A percentile compares a stretch with the other conserved stretches of the same genome.
Evolutionary conservation across 2,797 vertebrate genomes (phyloP).

Genomic region (Pelodytes ibericus): DNA sequence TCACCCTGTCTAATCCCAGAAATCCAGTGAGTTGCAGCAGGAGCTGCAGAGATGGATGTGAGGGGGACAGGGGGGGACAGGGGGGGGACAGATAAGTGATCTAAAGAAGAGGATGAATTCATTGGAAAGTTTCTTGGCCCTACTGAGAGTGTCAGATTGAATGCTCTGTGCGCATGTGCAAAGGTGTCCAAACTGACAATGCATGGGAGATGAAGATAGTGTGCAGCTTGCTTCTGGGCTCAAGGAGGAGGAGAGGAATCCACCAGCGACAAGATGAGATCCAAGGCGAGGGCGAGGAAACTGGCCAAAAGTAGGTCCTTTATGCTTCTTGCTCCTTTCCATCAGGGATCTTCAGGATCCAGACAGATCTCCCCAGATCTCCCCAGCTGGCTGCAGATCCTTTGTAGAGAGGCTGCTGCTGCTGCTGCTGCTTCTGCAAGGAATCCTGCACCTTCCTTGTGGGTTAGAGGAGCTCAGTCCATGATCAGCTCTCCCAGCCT

Average conservation of each 20-base stretch:
- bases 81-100: slow-evolving; percentile 90
- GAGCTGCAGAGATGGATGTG: slow-evolving; percentile 70
- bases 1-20: too few species aligned
- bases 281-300: slow-evolving; percentile 98
- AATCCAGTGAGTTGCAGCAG: too few species aligned
- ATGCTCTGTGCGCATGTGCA: slow-evolving; percentile 99
- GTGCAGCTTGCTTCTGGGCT: slow-evolving; percentile 96
- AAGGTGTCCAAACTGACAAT: slow-evolving; percentile 99
- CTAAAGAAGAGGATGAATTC: slow-evolving; percentile 96
- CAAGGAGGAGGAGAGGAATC: slow-evolving; percentile 94
- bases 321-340: slow-evolving; percentile 71
- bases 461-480: slow-evolving; percentile 53
- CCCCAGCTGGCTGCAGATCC: slow-evolving; percentile 70
- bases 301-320: slow-evolving; percentile 96
- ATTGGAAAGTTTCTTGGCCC: slow-evolving; percentile 99
- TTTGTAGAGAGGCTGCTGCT: slow-evolving; percentile 75
- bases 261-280: slow-evolving; percentile 96
- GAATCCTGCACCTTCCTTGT: slow-evolving; percentile 63
- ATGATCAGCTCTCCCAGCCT: slow-evolving; percentile 58
- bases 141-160: slow-evolving; percentile 99
- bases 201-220: slow-evolving; percentile 99
- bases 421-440: slow-evolving; percentile 70
- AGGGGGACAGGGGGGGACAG: slow-evolving; percentile 57
- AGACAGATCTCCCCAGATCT: slow-evolving; percentile 62
- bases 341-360: slow-evolving; percentile 67